Evolutionary conservation across 37 sponge, comb jelly and placozoan genomes (phyloP).

Genomic region (Axinella damicornis): DNA sequence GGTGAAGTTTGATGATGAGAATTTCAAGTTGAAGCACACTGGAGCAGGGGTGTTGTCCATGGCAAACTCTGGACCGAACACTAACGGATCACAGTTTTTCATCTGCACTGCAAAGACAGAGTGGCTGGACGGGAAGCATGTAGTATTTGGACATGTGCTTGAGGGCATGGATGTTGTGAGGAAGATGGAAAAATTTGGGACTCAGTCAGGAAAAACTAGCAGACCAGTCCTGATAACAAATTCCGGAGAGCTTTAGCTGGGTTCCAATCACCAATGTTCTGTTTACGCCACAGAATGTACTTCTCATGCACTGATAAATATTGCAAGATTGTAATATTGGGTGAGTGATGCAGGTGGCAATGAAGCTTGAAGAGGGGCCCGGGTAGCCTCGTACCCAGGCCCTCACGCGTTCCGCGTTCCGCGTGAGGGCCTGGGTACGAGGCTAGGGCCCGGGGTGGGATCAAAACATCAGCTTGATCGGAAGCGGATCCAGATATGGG

Average conservation of each 20-base stretch:
- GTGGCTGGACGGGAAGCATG: constrained; percentile 98
- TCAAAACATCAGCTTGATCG: no score
- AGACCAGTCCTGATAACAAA: constrained; percentile 80
- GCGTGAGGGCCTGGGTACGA: no score
- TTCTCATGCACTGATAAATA: no score
- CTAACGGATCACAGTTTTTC: constrained; percentile 97
- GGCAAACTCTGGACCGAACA: constrained; percentile 95
- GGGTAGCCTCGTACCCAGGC: no score
- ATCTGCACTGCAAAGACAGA: constrained; percentile 83
- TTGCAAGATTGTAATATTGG: no score
- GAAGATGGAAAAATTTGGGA: constrained; percentile 92
- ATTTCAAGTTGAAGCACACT: constrained; percentile 94
- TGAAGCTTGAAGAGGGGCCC: no score
- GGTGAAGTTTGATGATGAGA: constrained; percentile 95
- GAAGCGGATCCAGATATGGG: no score
- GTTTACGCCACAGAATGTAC: no score
- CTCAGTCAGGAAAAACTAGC: constrained; percentile 93
- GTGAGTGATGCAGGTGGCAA: no score
- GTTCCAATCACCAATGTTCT: no score
- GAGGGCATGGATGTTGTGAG: constrained; percentile 90
- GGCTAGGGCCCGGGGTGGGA: no score
- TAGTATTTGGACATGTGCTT: constrained; percentile 95
- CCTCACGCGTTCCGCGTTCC: no score
- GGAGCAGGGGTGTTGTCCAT: constrained; percentile 90
- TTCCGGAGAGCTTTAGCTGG: constrained; percentile 85